Evolutionary conservation across 2,113 vertebrate species (phyloP), one percentile per base, ranked within the genome.

Genomic region (Melanerpes aurifrons): DNA sequence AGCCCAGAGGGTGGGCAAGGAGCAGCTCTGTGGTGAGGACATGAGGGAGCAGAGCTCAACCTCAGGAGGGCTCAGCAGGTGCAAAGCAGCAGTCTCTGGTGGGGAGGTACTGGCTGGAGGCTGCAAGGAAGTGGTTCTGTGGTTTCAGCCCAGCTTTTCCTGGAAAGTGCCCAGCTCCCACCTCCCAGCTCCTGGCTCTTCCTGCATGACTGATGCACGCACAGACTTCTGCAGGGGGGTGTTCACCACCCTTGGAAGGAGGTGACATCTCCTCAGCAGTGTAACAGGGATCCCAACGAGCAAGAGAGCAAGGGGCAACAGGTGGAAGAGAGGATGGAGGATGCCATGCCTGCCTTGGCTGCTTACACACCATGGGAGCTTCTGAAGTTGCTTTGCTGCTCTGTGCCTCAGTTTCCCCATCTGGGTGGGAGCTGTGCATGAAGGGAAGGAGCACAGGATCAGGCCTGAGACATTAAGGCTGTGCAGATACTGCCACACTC

Each of bases 401-500:
- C 0, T 0, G 17, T 95, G 94, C 93, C 95, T 96, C 96, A 96
- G 96, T 96, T 96, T 95, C 95, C 96, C 93, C 45, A 2, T 3
- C 50, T 0, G 3, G 8, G 2, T 31, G 76, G 74, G 66, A 74
- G 82, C 62, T 54, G 3, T 9, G 76, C 15, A 0, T 1, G n/a
- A 16, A 57, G 50, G 59, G 86, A 54, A 70, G 86, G 76, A 40
- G 73, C 3, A 21, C 77, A 66, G 66, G 90, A 81, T 68, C 66
- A 53, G 67, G 17, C 71, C 78, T 7, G 68, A n/a, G 91, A 37
- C 73, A 91, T 31, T 58, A 94, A 96, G 45, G 5, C 92, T 96
- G 95, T 90, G 94, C 86, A 92, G 88, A 96, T 26, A 94, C 67
- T 96, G 95, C 95, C 95, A 95, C 95, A 76, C 95, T 83, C 93